Base-by-base conservation (phyloP, 37 sponge, comb jelly and placozoan genomes). In the Lycopodina hypogea region DNA sequence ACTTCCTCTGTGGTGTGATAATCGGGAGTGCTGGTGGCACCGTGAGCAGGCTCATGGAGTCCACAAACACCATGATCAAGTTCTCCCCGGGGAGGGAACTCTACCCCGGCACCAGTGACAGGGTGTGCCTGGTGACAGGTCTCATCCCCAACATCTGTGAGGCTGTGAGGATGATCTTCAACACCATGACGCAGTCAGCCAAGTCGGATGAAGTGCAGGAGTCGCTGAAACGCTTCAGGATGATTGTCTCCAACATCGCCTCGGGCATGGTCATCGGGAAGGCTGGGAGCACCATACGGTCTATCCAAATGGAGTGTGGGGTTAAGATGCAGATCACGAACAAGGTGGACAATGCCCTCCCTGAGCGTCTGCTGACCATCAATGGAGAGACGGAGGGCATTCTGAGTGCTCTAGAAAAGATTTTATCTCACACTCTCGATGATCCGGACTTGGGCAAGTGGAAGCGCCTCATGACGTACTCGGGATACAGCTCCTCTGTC, bases 191-290 rank as follows among this genome's bases (percentile, higher is more conserved):
- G n/a, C 80, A 79, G 28, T 38, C 81, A 0, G 61, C 42, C 0
- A 77, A 71, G 48, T 30, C 67, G 18, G 86, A 71, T 7, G 82
- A 76, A 18, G 37, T 73, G 0, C 72, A 72, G 28, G 77, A 79
- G 53, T 68, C 48, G 12, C 33, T 82, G 56, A 62, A 68, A 1
- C 80, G 87, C 68, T 80, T 93, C 26, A 82, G 83, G 74, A 78
- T 97, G 72, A 84, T 97, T 14, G 83, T 97, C 24, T 91, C 97
- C 42, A 85, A 97, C 77, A 88, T 88, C 32, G 86, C 94, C 1
- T 85, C 97, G 7, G 97, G 97, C 9, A 86, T 93, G 78, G 91
- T 97, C 67, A 93, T 97, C 34, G 97, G 97, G 2, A 97, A 93
- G 72, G 86, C 91, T 12, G 97, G 97, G 0, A 74, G 78, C 38